phyloP scores from a whole-genome alignment of 2,797 vertebrate species.

The Rousettus madagascariensis region DNA sequence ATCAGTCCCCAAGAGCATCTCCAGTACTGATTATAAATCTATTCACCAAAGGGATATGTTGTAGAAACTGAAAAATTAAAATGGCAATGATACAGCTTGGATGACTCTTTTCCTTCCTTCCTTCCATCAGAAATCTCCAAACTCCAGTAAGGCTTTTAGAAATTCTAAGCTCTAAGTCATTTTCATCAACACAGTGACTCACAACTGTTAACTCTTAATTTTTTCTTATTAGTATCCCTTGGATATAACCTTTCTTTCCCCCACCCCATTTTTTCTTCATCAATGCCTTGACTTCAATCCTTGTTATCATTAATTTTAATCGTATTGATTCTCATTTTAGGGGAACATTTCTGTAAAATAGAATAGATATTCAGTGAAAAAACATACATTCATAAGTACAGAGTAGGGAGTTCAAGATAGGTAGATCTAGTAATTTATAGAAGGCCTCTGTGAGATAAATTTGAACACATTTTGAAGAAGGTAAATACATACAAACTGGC shows the following conservation, averaged over 20 bases:
- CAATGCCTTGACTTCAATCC: neutral
- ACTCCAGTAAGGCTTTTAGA: neutral
- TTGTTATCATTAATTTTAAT: slow-evolving; percentile 40
- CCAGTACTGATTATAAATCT: neutral
- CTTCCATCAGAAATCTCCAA: slow-evolving; percentile 4
- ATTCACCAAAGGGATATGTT: neutral
- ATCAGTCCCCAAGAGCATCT: neutral
- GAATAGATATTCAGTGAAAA: neutral
- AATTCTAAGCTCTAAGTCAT: slow-evolving; percentile 21
- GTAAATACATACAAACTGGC: neutral
- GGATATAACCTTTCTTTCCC: neutral
- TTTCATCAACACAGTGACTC: slow-evolving; percentile 11
- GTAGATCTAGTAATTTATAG: neutral
- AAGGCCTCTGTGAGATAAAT: neutral
- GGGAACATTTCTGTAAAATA: slow-evolving; percentile 17
- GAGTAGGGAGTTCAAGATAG: neutral
- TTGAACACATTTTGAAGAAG: slow-evolving; percentile 9
- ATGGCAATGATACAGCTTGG: neutral
- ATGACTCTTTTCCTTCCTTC: neutral
- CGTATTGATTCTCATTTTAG: neutral
- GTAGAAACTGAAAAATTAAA: slow-evolving; percentile 17
- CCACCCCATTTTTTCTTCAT: neutral
- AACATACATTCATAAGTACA: neutral
- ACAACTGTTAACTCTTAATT: neutral
- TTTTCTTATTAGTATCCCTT: neutral